These are phyloP conservation scores for Heliconius erato DNA, from an alignment of 2,888 invertebrate species.

Conservation along the genomic window DNA sequence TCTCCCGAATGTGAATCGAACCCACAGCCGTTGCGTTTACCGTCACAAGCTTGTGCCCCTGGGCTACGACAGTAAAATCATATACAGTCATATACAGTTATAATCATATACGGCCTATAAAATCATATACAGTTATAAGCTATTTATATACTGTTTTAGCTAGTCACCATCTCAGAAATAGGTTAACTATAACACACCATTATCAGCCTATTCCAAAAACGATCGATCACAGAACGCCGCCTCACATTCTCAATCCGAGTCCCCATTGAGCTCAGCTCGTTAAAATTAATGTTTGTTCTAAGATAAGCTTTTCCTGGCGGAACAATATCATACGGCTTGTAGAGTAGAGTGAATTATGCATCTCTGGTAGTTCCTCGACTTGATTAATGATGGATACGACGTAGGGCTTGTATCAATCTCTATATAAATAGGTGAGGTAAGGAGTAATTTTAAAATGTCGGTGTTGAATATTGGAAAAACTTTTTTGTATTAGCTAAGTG, in stretches of 20 bases:
- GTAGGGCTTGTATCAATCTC: constrained; percentile 26
- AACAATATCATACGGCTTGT: constrained; percentile 31
- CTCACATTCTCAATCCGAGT: constrained; percentile 37
- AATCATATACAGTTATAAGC: neutral
- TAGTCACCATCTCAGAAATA: neutral
- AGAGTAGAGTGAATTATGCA: constrained; percentile 42
- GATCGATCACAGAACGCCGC: constrained; percentile 36
- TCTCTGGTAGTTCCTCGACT: constrained; percentile 39
- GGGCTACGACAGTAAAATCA: neutral
- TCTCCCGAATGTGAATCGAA: neutral
- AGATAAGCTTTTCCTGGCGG: constrained; percentile 42
- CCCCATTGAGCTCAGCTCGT: constrained; percentile 46
- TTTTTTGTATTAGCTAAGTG: constrained; percentile 3
- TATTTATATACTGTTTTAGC: neutral
- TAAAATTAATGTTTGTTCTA: constrained; percentile 51
- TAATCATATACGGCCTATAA: no score
- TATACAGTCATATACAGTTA: neutral
- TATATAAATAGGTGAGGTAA: neutral
- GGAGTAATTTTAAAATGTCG: neutral
- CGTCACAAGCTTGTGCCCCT: neutral
- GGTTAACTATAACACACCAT: constrained; percentile 1
- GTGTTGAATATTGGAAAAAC: neutral
- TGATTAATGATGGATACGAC: constrained; percentile 42
- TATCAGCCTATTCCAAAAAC: constrained; percentile 18
- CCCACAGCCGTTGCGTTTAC: neutral